Conservation (phyloP, 2,113 vertebrate species). For the Neopipo cinnamomea region DNA sequence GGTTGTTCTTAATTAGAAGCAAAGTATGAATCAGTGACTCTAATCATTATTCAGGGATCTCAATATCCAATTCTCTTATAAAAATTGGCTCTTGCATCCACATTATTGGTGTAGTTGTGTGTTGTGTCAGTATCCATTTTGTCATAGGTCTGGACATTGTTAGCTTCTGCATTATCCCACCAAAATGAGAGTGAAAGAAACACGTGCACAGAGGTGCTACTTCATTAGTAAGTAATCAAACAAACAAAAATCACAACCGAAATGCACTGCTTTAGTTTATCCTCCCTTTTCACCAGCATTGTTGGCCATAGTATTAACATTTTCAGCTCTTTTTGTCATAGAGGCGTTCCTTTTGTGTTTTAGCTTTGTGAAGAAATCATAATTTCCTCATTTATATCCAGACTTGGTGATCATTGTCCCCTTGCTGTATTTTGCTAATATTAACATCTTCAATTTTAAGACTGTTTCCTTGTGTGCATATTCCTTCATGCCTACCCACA, state of each 20-base stretch:
- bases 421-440: not conserved
- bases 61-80: slow-evolving; percentile 28
- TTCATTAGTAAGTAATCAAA: not conserved
- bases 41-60: not conserved
- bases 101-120: slow-evolving; percentile 46
- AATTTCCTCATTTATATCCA: not conserved
- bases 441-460: not conserved
- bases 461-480: not conserved
- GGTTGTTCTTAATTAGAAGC: not conserved
- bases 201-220: not conserved
- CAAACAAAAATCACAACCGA: not conserved
- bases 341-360: not conserved
- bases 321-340: not conserved
- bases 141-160: not conserved
- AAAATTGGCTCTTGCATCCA: slow-evolving; percentile 41
- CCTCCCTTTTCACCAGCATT: not conserved
- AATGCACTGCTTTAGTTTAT: not conserved
- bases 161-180: slow-evolving; percentile 34
- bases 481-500: not conserved
- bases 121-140: slow-evolving; percentile 29
- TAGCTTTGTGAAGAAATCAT: not conserved
- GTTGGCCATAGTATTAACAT: not conserved
- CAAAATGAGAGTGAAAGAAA: not conserved
- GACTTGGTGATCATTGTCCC: not conserved
- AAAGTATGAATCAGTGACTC: not conserved